A percentile compares a stretch with the other conserved stretches of the same genome.
Evolutionary conservation across 2,888 invertebrate species (phyloP).

Genomic region (Axea sp.): DNA sequence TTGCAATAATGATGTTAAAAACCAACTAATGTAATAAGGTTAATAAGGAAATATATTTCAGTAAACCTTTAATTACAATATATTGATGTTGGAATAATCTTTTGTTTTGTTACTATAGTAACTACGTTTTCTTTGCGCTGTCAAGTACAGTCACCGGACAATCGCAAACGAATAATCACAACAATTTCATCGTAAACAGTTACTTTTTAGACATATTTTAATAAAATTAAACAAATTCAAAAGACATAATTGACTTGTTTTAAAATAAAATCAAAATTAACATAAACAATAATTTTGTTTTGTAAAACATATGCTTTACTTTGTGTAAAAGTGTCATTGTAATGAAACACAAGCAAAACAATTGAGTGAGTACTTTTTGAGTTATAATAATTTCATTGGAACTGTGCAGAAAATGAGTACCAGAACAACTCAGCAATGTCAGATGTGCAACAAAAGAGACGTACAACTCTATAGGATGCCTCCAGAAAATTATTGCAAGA

Average conservation of each 20-base stretch:
- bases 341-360: too few species aligned
- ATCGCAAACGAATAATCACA: constrained; percentile 3
- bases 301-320: too few species aligned
- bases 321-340: background rate
- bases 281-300: too few species aligned
- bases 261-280: too few species aligned
- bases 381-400: background rate
- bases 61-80: too few species aligned
- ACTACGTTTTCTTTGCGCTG: constrained; percentile 11
- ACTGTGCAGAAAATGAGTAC: constrained; percentile 67
- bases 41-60: too few species aligned
- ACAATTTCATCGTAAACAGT: constrained; percentile 12
- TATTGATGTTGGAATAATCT: constrained; percentile 26
- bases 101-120: constrained; percentile 43
- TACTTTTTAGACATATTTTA: too few species aligned
- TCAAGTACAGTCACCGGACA: constrained; percentile 1
- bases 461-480: constrained; percentile 70
- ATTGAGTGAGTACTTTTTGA: background rate
- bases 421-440: constrained; percentile 71
- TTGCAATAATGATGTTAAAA: too few species aligned
- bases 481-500: constrained; percentile 65
- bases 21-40: too few species aligned
- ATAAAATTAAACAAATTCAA: too few species aligned
- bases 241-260: too few species aligned
- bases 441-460: constrained; percentile 73